Conservation (phyloP, 2,797 vertebrate genomes). For the Sebastes vulpes region DNA sequence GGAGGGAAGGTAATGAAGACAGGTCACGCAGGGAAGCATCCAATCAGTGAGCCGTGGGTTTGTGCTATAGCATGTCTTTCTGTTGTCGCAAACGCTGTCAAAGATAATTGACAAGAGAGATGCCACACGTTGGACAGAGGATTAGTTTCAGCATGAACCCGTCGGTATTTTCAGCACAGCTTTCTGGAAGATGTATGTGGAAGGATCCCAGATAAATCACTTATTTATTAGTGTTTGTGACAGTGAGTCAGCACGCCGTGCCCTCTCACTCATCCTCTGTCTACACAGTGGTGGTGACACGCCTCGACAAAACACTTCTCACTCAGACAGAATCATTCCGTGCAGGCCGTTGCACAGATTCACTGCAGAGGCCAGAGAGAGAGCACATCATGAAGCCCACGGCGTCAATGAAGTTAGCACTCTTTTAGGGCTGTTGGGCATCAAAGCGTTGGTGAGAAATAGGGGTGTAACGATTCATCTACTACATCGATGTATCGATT, state of each 20-base stretch:
- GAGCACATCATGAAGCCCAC: conserved; percentile 16
- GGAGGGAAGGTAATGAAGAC: conserved; percentile 55
- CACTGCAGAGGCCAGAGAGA: conserved; percentile 47
- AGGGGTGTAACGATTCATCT: too few relatives aligned
- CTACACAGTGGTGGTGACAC: background rate
- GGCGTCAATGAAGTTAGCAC: conserved; percentile 10
- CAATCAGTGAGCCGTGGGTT: conserved; percentile 26
- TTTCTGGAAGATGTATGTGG: conserved; percentile 50
- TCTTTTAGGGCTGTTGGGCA: too few relatives aligned
- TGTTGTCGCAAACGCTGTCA: conserved; percentile 37
- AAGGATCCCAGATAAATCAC: conserved; percentile 54
- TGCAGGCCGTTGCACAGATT: conserved; percentile 12
- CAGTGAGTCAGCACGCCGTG: conserved; percentile 61
- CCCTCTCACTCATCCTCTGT: background rate
- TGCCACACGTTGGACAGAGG: conserved; percentile 32
- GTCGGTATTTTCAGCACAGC: conserved; percentile 20
- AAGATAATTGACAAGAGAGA: conserved; percentile 58
- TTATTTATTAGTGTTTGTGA: conserved; percentile 65
- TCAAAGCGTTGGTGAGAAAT: too few relatives aligned
- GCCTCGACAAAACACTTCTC: conserved; percentile 9
- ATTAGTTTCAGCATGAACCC: conserved; percentile 49
- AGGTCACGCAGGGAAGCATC: conserved; percentile 45
- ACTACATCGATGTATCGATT: too few relatives aligned
- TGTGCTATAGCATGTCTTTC: conserved; percentile 16
- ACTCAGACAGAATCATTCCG: conserved; percentile 9